Evolutionary conservation across 2,797 vertebrate genomes (phyloP).

Genomic region (Microctenopoma lineatum): DNA sequence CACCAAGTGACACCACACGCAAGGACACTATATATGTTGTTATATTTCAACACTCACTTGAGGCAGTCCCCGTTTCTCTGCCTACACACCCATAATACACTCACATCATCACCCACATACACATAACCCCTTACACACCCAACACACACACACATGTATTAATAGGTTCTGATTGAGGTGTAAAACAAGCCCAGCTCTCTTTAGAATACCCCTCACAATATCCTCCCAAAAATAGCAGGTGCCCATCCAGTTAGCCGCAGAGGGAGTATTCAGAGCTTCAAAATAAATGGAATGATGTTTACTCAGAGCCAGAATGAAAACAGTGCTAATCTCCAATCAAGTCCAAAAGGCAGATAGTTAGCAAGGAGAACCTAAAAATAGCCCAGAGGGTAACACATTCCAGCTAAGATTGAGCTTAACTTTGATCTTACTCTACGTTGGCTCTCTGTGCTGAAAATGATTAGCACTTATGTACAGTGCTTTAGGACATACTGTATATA

Average conservation of each 20-base stretch:
- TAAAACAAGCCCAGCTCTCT: constrained; percentile 71
- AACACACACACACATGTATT: constrained; percentile 78
- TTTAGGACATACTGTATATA: constrained; percentile 70
- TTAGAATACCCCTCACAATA: constrained; percentile 69
- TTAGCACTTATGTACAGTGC: constrained; percentile 76
- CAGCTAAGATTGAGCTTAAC: constrained; percentile 71
- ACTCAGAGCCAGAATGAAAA: constrained; percentile 74
- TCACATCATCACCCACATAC: constrained; percentile 56
- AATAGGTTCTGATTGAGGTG: constrained; percentile 83
- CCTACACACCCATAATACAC: constrained; percentile 46
- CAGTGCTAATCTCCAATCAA: constrained; percentile 84
- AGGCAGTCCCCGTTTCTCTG: constrained; percentile 50
- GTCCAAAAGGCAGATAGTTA: constrained; percentile 81
- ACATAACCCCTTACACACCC: constrained; percentile 38
- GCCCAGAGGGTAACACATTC: constrained; percentile 68
- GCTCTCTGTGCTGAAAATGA: constrained; percentile 76
- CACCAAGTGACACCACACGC: constrained; percentile 40
- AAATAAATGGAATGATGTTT: constrained; percentile 82
- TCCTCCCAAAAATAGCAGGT: constrained; percentile 79
- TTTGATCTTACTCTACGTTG: constrained; percentile 74
- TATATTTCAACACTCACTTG: constrained; percentile 78
- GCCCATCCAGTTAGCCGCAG: constrained; percentile 71
- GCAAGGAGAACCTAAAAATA: constrained; percentile 81
- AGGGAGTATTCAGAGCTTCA: constrained; percentile 68
- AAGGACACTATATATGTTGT: constrained; percentile 59